Percentiles rank a stretch among this genome's conserved stretches.
These are phyloP conservation scores for Noctuana brunneofusca DNA, from an alignment of 2,888 invertebrate genomes.

Conservation along the genomic window DNA sequence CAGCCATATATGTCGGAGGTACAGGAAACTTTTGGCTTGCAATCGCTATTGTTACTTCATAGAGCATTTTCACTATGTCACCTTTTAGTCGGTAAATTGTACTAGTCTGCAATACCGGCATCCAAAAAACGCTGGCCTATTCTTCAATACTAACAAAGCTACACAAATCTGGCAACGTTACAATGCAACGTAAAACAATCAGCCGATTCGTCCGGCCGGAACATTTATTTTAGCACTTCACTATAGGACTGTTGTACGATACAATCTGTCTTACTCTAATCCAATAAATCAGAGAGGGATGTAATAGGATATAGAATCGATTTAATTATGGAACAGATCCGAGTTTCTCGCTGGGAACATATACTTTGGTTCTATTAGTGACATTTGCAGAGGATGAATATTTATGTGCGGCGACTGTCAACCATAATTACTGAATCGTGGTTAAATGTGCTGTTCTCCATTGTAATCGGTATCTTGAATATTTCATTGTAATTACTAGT, in stretches of 20 bases:
- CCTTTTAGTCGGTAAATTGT: too few relatives aligned
- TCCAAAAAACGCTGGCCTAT: background rate
- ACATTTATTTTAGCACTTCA: conserved; percentile 13
- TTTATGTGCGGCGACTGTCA: conserved; percentile 56
- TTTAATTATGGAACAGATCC: conserved; percentile 36
- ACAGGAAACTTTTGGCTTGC: too few relatives aligned
- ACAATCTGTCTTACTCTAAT: conserved; percentile 34
- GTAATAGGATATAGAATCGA: conserved; percentile 39
- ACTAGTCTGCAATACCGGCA: too few relatives aligned
- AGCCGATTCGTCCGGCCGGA: background rate
- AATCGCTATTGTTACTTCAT: too few relatives aligned
- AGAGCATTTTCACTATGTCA: too few relatives aligned
- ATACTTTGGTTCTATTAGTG: conserved; percentile 44
- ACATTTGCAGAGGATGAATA: conserved; percentile 54
- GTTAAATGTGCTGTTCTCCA: background rate
- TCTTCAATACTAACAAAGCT: background rate
- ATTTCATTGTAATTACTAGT: background rate
- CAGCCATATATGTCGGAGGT: too few relatives aligned
- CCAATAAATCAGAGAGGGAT: conserved; percentile 36
- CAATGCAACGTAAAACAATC: conserved; percentile 18
- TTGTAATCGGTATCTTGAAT: background rate
- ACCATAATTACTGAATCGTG: conserved; percentile 44
- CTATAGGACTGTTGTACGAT: conserved; percentile 1
- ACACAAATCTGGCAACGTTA: conserved; percentile 3
- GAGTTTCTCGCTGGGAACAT: conserved; percentile 25